Conservation (phyloP, 2,888 invertebrate genomes). For the Cremastobaeus sp. region DNA sequence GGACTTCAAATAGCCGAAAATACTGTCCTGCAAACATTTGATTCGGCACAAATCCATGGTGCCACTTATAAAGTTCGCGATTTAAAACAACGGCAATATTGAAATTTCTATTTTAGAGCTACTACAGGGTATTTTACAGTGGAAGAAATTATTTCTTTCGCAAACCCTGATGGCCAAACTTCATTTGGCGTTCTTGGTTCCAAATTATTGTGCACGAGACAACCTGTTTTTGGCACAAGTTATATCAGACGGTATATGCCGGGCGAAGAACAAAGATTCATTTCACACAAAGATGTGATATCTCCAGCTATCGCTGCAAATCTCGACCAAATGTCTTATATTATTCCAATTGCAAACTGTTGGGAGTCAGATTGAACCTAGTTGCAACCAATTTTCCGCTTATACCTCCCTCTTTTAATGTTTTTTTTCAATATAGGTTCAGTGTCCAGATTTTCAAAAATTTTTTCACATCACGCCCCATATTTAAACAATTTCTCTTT, state of each 20-base stretch:
- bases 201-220: background rate
- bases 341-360: constrained; percentile 17
- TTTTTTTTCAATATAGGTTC: no score
- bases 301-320: constrained; percentile 5
- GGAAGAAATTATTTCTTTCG: constrained; percentile 3
- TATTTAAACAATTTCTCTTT: no score
- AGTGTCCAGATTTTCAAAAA: no score
- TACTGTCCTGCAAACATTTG: background rate
- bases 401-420: no score
- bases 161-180: background rate
- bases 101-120: no score
- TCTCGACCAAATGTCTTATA: background rate
- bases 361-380: constrained; percentile 15
- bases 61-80: constrained; percentile 13
- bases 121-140: constrained; percentile 6
- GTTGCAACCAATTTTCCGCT: no score
- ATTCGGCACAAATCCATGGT: constrained; percentile 18
- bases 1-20: background rate
- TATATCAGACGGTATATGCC: background rate
- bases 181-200: background rate
- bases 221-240: constrained; percentile 4
- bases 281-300: constrained; percentile 1
- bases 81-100: background rate
- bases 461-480: no score
- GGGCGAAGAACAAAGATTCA: background rate